These are phyloP conservation scores for Auanema freiburgensis DNA, from an alignment of 2,888 invertebrate species.

Conservation along the genomic window DNA sequence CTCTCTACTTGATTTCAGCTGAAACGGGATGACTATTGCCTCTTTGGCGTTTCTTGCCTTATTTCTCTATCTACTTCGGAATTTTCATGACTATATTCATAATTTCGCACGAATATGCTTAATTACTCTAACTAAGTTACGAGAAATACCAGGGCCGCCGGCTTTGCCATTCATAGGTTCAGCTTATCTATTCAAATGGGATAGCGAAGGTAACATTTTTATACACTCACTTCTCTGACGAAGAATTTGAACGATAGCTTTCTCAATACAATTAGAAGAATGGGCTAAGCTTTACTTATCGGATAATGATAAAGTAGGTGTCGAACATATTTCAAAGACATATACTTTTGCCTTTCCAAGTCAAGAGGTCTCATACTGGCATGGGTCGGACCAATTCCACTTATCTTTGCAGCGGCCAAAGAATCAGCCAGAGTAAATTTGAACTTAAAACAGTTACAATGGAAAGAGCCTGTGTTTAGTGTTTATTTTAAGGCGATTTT, in stretches of 20 bases:
- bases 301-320: too few species aligned
- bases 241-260: too few species aligned
- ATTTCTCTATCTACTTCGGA: constrained; percentile 8
- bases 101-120: constrained; percentile 7
- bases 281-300: too few species aligned
- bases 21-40: constrained; percentile 10
- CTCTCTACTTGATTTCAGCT: constrained; percentile 5
- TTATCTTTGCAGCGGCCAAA: constrained; percentile 32
- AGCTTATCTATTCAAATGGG: constrained; percentile 43
- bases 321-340: neutral
- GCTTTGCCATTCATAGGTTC: constrained; percentile 39
- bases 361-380: constrained; percentile 19
- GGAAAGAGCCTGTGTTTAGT: neutral
- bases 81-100: neutral
- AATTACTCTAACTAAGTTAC: constrained; percentile 2
- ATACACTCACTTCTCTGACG: neutral
- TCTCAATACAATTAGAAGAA: too few species aligned
- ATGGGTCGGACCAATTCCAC: constrained; percentile 46
- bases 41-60: constrained; percentile 1
- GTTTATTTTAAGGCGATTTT: constrained; percentile 27
- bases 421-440: constrained; percentile 32
- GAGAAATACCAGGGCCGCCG: constrained; percentile 37
- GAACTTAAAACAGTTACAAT: neutral
- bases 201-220: constrained; percentile 20
- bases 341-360: neutral